A percentile compares a stretch with the other conserved stretches of the same genome.
phyloP scores from a whole-genome alignment of 2,888 invertebrate genomes.

The Vanessa cardui region DNA sequence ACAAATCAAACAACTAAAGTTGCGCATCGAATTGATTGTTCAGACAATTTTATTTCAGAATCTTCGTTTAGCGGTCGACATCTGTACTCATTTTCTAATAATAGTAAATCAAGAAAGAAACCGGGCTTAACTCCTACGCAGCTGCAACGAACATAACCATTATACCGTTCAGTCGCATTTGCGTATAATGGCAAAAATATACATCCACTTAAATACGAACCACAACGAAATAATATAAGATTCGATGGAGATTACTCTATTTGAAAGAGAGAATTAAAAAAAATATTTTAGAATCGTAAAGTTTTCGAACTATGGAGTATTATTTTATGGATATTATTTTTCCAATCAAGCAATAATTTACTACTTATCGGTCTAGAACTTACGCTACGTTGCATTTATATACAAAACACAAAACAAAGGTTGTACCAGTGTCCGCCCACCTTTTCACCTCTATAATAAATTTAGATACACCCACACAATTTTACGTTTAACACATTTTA shows the following conservation, averaged over 20 bases:
- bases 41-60: conserved; percentile 34
- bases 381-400: conserved; percentile 36
- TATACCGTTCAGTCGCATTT: neutral
- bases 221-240: too few relatives aligned
- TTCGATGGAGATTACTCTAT: too few relatives aligned
- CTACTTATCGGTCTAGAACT: conserved; percentile 21
- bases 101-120: conserved; percentile 56
- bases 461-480: conserved; percentile 58
- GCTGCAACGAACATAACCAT: conserved; percentile 22
- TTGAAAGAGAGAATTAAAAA: neutral
- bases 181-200: neutral
- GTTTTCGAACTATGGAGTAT: neutral
- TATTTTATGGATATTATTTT: neutral
- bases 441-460: conserved; percentile 48
- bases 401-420: conserved; percentile 26
- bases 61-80: conserved; percentile 45
- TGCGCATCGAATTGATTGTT: conserved; percentile 18
- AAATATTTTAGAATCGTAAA: neutral
- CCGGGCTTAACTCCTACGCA: conserved; percentile 47
- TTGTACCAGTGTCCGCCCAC: conserved; percentile 40
- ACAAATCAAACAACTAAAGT: neutral
- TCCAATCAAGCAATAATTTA: conserved; percentile 14
- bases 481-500: neutral
- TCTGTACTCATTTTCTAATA: conserved; percentile 55
- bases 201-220: neutral